Base-by-base conservation (phyloP, 2,113 vertebrate species). In the Mustela lutreola region DNA sequence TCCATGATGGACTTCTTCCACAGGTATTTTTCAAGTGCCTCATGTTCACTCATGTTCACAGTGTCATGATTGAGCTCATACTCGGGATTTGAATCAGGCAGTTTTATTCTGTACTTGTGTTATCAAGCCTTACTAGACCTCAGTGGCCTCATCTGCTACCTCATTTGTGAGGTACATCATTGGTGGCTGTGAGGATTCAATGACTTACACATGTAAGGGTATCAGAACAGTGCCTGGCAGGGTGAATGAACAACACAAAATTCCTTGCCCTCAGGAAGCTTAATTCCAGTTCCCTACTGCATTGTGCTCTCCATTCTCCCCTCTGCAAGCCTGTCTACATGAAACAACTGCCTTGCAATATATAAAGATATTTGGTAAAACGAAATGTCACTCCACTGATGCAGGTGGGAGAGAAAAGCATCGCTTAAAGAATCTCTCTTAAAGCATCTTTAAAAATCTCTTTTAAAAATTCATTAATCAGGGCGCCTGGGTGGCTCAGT, bases 1-100 rank as follows among this genome's bases (percentile, higher is more conserved):
- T 75, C 16, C 21, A 15, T 10, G 28, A 63, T 19, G 12, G 65
- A 26, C 12, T 75, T 26, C 39, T 87, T 65, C 24, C 67, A n/a
- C 39, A 73, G 22, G 28, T 76, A 75, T 18, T 96, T 96, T 91
- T 78, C 31, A 45, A 94, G 71, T 65, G 65, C 53, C 45, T 75
- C 53, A 1, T 16, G 63, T 60, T 39, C 42, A 81, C 58, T 75
- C 53, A 1, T 16, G 63, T 60, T 39, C 42, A 81, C 58, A 94
- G 8, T 9, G 6, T 10, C 3, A 2, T 22, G 24, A 21, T 45
- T 50, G 45, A 88, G 42, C 36, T 67, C 75, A n/a, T 14, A 87
- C 11, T 33, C 33, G 39, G 82, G 48, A 16, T 63, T 67, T 89
- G 71, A 91, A 60, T 53, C 26, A 73, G 67, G 36, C 39, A 73